Evolutionary conservation across 2,888 invertebrate genomes (phyloP).

Genomic region (Synanthedon andrenaeformis): DNA sequence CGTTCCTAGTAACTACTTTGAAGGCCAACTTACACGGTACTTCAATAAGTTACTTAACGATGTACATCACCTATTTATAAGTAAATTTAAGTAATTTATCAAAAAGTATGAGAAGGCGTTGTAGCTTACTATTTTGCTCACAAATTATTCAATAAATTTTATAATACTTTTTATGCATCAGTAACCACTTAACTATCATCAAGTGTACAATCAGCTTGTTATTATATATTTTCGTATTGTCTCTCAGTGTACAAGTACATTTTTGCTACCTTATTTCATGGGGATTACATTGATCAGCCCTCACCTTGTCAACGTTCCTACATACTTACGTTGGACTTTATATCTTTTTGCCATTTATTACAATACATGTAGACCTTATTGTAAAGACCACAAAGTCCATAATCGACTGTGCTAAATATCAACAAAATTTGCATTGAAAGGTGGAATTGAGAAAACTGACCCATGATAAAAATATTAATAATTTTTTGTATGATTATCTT

Average conservation of each 20-base stretch:
- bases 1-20: too few species aligned
- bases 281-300: slow-evolving; percentile 63
- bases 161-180: too few species aligned
- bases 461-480: slow-evolving; percentile 64
- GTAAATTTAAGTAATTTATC: too few species aligned
- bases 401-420: slow-evolving; percentile 6
- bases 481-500: slow-evolving; percentile 59
- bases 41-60: too few species aligned
- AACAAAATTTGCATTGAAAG: slow-evolving; percentile 16
- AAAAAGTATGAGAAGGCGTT: too few species aligned
- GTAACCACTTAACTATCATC: too few species aligned
- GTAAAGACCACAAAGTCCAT: slow-evolving; percentile 9
- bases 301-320: slow-evolving; percentile 66
- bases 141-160: too few species aligned
- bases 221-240: neutral
- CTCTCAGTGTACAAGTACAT: slow-evolving; percentile 33
- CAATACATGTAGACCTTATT: slow-evolving; percentile 10
- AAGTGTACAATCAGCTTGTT: too few species aligned
- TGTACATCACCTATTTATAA: too few species aligned
- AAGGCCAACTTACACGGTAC: too few species aligned
- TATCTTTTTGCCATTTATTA: slow-evolving; percentile 21
- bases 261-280: slow-evolving; percentile 64
- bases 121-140: too few species aligned
- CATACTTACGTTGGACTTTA: slow-evolving; percentile 60
- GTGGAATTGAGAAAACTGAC: slow-evolving; percentile 60